Evolutionary conservation across 1,140 invertebrate genomes (phyloP), one percentile per base, ranked within the genome.

Genomic region (Melitaea cinxia): DNA sequence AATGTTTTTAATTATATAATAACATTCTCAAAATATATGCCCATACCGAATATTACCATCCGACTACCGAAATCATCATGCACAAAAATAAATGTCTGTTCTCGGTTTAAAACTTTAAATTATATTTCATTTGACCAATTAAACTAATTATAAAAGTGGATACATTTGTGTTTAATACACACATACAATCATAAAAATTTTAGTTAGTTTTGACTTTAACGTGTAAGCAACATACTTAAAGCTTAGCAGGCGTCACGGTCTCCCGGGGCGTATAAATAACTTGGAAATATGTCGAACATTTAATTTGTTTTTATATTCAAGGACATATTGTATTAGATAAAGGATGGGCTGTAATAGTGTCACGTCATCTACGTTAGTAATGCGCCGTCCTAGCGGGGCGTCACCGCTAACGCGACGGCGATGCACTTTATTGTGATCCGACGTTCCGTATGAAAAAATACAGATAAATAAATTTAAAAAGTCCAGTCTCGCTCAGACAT

Each of bases 251-350:
- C 28, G 75, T 75, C 68, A 76, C 69, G 83, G 72, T 75, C 78
- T 80, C 83, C 83, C 77, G 84, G 75, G 42, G 83, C 49, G 78
- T 72, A 78, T 73, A 70, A 82, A 84, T 83, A 82, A 82, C 76
- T 79, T 78, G 55, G 75, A 80, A 82, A 71, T 74, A 77, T 78
- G 73, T 79, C 78, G 77, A 79, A 83, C 77, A 75, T 85, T 82
- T 81, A 82, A 88, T 82, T 81, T 68, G 73, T 78, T 75, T 81
- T 82, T 87, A 82, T 85, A 86, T 85, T 85, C 85, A 85, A 87
- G 80, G 83, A 87, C 83, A 89, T 72, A 80, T 79, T 81, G 77
- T 81, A 71, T 83, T 86, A 89, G 78, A 89, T 86, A 87, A 85
- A 85, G 75, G 83, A 86, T 86, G 82, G 82, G 73, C 77, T 76